Evolutionary conservation across 2,113 vertebrate species (phyloP).

Genomic region (Caranx ignobilis): DNA sequence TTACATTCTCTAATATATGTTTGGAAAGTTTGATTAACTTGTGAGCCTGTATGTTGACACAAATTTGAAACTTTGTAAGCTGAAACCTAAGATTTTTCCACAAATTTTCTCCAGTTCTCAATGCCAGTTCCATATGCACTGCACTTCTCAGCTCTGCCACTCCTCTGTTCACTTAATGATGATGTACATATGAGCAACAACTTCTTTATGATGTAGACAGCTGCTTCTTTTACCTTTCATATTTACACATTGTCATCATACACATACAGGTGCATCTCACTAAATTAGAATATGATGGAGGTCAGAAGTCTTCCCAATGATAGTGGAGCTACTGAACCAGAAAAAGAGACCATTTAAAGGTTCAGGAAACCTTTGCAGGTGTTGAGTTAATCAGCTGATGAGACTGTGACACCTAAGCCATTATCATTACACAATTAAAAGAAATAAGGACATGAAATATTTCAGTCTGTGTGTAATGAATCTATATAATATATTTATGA

Average conservation of each 20-base stretch:
- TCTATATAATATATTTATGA: too few species aligned
- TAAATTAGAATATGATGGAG: too few species aligned
- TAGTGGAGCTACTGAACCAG: too few species aligned
- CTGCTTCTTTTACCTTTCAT: background rate
- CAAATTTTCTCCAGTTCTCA: constrained; percentile 3
- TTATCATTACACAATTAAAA: too few species aligned
- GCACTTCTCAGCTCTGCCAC: background rate
- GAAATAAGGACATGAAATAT: too few species aligned
- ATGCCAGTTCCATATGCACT: background rate
- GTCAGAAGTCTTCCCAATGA: too few species aligned
- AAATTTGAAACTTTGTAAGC: background rate
- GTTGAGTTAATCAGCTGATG: too few species aligned
- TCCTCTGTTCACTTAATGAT: background rate
- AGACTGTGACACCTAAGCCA: too few species aligned
- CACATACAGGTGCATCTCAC: too few species aligned
- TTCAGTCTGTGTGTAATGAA: too few species aligned
- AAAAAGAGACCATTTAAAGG: too few species aligned
- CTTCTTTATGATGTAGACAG: background rate
- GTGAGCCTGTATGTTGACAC: constrained; percentile 16
- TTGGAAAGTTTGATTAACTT: constrained; percentile 29
- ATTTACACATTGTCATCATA: background rate
- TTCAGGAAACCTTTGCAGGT: too few species aligned
- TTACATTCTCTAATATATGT: constrained; percentile 46
- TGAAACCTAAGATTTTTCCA: background rate
- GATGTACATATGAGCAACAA: background rate